phyloP scores from a whole-genome alignment of 2,888 invertebrate species.

The Megastigmus dorsalis region DNA sequence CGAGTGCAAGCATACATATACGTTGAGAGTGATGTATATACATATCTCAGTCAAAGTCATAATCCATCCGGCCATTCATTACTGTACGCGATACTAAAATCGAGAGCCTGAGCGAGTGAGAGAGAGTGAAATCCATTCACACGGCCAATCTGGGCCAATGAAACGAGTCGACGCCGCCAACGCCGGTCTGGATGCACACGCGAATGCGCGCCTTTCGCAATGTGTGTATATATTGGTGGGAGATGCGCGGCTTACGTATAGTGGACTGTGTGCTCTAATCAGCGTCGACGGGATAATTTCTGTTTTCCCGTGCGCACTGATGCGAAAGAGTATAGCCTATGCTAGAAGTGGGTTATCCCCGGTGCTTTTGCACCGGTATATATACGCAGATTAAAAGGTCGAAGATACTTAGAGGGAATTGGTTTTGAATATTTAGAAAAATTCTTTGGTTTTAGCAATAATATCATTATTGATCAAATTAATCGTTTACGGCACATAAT shows the following conservation, averaged over 20 bases:
- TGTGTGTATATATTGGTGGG: too few species aligned
- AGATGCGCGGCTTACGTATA: background rate
- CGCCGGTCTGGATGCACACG: background rate
- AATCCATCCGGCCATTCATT: constrained; percentile 4
- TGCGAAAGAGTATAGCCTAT: constrained; percentile 44
- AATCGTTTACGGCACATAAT: too few species aligned
- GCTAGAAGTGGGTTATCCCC: constrained; percentile 57
- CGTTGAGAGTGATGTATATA: too few species aligned
- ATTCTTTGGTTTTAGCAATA: too few species aligned
- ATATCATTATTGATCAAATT: too few species aligned
- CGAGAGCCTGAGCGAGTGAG: background rate
- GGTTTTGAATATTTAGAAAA: constrained; percentile 32
- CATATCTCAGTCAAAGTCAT: background rate
- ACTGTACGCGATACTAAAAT: constrained; percentile 18
- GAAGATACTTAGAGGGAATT: constrained; percentile 50
- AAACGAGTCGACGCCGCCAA: too few species aligned
- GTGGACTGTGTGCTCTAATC: constrained; percentile 38
- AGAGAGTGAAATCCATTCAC: constrained; percentile 11
- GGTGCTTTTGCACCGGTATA: too few species aligned
- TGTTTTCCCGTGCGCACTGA: constrained; percentile 14
- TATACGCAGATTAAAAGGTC: background rate
- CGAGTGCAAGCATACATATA: background rate
- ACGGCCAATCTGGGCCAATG: constrained; percentile 49
- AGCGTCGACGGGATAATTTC: constrained; percentile 30
- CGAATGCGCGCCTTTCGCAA: background rate